phyloP scores from a whole-genome alignment of 2,113 vertebrate species.

The Pteropus alecto region DNA sequence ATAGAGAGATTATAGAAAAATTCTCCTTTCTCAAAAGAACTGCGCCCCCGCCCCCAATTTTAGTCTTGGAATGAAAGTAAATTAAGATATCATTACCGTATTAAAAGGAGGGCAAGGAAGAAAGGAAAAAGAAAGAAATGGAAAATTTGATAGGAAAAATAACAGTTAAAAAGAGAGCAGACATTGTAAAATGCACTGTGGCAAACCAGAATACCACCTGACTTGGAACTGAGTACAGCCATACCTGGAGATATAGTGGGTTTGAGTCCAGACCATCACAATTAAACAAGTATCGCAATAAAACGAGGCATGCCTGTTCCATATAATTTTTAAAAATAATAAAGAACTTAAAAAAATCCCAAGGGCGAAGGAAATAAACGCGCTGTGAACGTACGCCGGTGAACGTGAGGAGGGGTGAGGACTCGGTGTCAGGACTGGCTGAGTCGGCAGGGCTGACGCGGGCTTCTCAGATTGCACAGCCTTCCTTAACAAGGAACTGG shows the following conservation, averaged over 20 bases:
- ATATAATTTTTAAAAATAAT: background rate
- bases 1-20: background rate
- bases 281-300: background rate
- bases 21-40: constrained; percentile 24
- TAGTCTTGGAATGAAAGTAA: background rate
- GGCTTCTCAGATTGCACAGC: background rate
- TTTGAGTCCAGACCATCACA: too few species aligned
- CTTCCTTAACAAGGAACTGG: background rate
- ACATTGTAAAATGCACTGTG: background rate
- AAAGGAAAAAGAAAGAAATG: background rate
- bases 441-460: background rate
- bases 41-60: background rate
- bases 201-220: background rate
- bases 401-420: fast-evolving
- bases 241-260: background rate
- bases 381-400: background rate
- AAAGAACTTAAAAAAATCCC: background rate
- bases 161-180: background rate
- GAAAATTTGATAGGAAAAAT: background rate
- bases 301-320: too few species aligned
- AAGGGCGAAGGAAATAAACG: background rate
- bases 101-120: background rate
- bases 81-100: background rate
- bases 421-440: fast-evolving
- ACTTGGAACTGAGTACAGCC: background rate